Evolutionary conservation across 2,888 invertebrate species (phyloP).

Genomic region (Caenorhabditis panamensis): DNA sequence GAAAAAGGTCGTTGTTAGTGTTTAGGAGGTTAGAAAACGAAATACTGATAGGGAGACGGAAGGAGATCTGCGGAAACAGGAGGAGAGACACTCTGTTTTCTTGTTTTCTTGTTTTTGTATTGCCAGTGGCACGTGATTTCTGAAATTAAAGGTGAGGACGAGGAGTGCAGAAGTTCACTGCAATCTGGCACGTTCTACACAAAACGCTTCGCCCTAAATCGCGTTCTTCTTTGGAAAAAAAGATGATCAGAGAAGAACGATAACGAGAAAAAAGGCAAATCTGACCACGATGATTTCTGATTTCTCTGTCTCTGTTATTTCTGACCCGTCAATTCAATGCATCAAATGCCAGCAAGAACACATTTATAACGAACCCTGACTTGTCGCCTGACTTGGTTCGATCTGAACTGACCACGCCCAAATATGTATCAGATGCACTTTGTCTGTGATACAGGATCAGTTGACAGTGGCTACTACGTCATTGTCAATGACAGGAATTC

Average conservation of each 20-base stretch:
- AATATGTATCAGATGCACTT: conserved; percentile 14
- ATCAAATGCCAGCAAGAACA: conserved; percentile 30
- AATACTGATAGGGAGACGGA: conserved; percentile 30
- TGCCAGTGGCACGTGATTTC: conserved; percentile 27
- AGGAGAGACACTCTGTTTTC: not conserved
- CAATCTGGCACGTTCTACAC: not conserved
- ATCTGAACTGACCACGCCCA: conserved; percentile 39
- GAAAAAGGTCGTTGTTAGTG: conserved; percentile 15
- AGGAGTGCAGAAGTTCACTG: not conserved
- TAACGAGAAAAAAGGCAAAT: not conserved
- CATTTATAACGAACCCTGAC: conserved; percentile 32
- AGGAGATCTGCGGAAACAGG: not conserved
- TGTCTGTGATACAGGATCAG: not conserved
- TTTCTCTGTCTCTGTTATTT: conserved; percentile 14
- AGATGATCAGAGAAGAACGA: not conserved
- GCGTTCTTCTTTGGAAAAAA: not conserved
- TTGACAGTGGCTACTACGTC: conserved; percentile 11
- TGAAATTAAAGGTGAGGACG: not conserved
- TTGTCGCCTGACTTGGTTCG: conserved; percentile 52
- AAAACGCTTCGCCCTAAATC: not conserved
- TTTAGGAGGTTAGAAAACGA: conserved; percentile 34
- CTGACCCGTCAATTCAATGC: not conserved
- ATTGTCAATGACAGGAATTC: not conserved
- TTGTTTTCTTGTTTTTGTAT: conserved; percentile 10
- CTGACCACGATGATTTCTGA: conserved; percentile 42